A percentile compares a stretch with the other conserved stretches of the same genome.
Conservation (phyloP, 2,797 vertebrate genomes). For the Rhincodon typus region DNA sequence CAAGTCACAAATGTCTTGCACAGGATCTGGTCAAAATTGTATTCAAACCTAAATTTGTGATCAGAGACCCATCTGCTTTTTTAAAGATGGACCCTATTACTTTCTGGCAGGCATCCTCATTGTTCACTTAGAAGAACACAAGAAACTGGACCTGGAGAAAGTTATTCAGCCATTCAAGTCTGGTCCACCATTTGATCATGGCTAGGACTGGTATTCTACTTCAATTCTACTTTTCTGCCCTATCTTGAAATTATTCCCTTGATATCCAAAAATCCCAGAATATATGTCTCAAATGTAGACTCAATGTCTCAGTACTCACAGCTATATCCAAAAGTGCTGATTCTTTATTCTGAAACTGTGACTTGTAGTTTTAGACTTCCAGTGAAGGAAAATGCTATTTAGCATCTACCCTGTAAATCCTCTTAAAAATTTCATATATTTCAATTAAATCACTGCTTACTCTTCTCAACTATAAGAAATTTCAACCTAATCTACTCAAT, state of each 20-base stretch:
- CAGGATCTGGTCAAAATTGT: not conserved
- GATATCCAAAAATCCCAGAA: not conserved
- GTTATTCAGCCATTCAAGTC: not conserved
- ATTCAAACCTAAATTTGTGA: not conserved
- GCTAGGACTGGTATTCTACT: not conserved
- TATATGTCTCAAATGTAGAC: not conserved
- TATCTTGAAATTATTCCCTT: not conserved
- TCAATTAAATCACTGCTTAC: not conserved
- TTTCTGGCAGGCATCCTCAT: not conserved
- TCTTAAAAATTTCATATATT: not conserved
- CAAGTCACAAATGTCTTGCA: not conserved
- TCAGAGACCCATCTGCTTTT: not conserved
- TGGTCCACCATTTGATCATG: not conserved
- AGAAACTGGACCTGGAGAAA: not conserved
- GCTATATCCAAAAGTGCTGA: not conserved
- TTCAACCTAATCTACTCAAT: not conserved
- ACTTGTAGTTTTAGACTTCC: not conserved
- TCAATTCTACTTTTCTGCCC: not conserved
- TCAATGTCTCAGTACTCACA: not conserved
- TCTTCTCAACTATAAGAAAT: not conserved
- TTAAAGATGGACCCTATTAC: not conserved
- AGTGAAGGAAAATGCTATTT: not conserved
- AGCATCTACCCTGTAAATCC: not conserved
- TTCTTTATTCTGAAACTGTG: not conserved
- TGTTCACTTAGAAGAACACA: not conserved